Base-by-base conservation (phyloP, 2,797 vertebrate species). In the Taeniopygia guttata region DNA sequence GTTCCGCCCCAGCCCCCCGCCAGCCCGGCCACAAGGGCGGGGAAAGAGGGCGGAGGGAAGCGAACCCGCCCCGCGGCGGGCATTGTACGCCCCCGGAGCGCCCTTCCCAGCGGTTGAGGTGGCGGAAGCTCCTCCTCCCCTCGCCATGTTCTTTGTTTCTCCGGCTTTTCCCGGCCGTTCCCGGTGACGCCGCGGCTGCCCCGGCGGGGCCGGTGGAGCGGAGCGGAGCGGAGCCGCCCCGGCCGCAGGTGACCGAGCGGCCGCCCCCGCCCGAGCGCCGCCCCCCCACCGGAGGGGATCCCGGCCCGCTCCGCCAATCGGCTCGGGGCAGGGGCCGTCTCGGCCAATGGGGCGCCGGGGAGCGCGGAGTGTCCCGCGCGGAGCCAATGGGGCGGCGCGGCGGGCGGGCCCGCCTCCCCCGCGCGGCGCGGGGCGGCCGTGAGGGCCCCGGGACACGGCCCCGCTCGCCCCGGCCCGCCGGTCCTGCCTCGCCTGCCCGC, bases 61-160 rank as follows among this genome's bases (percentile, higher is more conserved):
- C 51, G 13, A 58, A 49, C 38, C 64, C 81, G 40, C 66, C 90
- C 69, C 58, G 49, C 29, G 49, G 59, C 27, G 29, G 55, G 90
- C 88, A 77, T 90, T 83, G 90, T 85, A 91, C 72, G 63, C 59
- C 73, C 54, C 82, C 81, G 32, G 54, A 60, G 82, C 46, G 74
- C 46, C 74, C 69, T 79, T 67, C 75, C 66, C 69, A 27, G 77
- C 36, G 27, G 48, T 25, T 34, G 29, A 49, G 54, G 69, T 12
- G 38, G 36, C 52, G 42, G 58, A n/a, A 76, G 75, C 92, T 84
- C 94, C 95, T 77, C 90, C 94, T 91, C 64, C 94, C 80, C 96
- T 97, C 97, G 96, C 96, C 97, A 96, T 97, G 96, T 95, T 97
- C 97, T 98, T 98, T 97, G 97, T 97, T 92, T 93, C 89, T 63